Percentiles rank a stretch among this genome's conserved stretches.
Conservation (phyloP, 2,888 invertebrate species). For the Macrosoma leucophasiata region DNA sequence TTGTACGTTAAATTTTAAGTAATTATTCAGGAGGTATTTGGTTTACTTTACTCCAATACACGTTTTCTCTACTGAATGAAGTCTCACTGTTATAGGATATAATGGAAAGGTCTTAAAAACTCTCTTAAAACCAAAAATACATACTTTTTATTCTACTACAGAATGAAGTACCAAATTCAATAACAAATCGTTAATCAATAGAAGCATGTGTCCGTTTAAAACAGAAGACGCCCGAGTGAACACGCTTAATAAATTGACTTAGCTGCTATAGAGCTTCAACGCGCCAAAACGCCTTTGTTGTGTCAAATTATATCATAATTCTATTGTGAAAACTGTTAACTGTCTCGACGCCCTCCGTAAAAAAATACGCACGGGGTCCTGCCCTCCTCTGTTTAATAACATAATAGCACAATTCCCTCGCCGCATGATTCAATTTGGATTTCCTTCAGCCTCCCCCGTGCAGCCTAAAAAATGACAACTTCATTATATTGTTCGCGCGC, state of each 20-base stretch:
- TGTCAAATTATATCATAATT: constrained; percentile 75
- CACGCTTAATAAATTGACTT: constrained; percentile 30
- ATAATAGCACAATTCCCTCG: constrained; percentile 82
- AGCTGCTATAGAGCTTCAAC: constrained; percentile 30
- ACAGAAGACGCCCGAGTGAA: constrained; percentile 9
- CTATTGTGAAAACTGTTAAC: constrained; percentile 75
- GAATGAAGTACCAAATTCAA: too few relatives aligned
- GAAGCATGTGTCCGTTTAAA: constrained; percentile 2
- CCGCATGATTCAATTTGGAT: constrained; percentile 82
- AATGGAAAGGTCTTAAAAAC: too few relatives aligned
- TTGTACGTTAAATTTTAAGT: too few relatives aligned
- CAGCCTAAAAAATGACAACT: constrained; percentile 75
- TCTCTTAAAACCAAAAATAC: too few relatives aligned
- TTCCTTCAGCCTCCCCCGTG: constrained; percentile 74
- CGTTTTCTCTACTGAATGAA: too few relatives aligned
- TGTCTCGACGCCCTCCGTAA: constrained; percentile 71
- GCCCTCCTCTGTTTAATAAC: constrained; percentile 79
- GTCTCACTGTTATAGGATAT: too few relatives aligned
- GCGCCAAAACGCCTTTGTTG: constrained; percentile 47
- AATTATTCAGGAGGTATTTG: too few relatives aligned
- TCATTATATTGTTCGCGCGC: constrained; percentile 72
- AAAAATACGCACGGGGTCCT: constrained; percentile 69
- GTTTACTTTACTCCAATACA: too few relatives aligned
- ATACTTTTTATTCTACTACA: too few relatives aligned
- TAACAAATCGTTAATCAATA: constrained; percentile 1